Percentiles rank a stretch among this genome's conserved stretches.
These are phyloP conservation scores for Sphenodon punctatus DNA, from an alignment of 2,797 vertebrate species.

Conservation along the genomic window DNA sequence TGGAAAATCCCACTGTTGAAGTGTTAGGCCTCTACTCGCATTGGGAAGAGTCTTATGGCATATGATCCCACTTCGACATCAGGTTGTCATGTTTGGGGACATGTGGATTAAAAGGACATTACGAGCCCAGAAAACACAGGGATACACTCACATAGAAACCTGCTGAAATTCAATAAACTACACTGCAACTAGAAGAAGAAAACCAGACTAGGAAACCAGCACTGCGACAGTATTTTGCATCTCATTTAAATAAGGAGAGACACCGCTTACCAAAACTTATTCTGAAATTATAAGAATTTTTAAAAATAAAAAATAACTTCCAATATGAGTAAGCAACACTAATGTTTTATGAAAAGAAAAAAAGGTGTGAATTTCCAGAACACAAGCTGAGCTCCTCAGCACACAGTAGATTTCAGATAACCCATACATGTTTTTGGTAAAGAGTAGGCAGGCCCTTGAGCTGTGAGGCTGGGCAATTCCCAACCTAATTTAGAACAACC, in stretches of 20 bases:
- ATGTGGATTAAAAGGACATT: not conserved
- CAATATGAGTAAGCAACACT: slow-evolving; percentile 55
- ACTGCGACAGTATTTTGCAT: not conserved
- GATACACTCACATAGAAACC: not conserved
- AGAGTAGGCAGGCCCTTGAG: not conserved
- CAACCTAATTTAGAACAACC: no score
- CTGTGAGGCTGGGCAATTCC: slow-evolving; percentile 23
- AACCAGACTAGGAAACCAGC: slow-evolving; percentile 16
- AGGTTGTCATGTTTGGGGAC: no score
- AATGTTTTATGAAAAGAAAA: slow-evolving; percentile 12
- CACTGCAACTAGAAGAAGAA: slow-evolving; percentile 6
- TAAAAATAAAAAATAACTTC: slow-evolving; percentile 58
- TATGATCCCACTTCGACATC: no score
- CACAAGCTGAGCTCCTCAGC: not conserved
- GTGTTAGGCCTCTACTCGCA: no score
- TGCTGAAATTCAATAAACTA: not conserved
- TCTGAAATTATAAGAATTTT: slow-evolving; percentile 40
- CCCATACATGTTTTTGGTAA: not conserved
- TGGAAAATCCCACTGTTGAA: no score
- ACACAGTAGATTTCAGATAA: not conserved
- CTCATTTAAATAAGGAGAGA: not conserved
- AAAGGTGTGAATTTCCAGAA: slow-evolving; percentile 11
- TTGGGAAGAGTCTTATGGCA: no score
- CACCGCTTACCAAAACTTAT: slow-evolving; percentile 42
- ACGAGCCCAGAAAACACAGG: not conserved